phyloP scores from a whole-genome alignment of 2,888 invertebrate species.

The Achlya flavicornis region DNA sequence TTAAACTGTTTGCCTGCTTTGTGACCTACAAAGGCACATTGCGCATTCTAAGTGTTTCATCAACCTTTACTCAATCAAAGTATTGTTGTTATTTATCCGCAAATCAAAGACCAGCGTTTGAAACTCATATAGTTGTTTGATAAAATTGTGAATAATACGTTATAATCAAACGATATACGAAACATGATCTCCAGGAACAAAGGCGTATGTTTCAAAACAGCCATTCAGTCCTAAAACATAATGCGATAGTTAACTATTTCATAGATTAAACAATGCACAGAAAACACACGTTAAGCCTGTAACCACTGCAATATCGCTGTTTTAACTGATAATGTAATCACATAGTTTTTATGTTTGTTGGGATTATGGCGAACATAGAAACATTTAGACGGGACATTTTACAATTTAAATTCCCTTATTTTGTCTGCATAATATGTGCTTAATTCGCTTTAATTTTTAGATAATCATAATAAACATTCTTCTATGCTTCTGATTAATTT shows the following conservation, averaged over 20 bases:
- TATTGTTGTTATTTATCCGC: too few relatives aligned
- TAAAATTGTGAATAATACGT: not conserved
- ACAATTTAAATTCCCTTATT: too few relatives aligned
- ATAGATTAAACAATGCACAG: not conserved
- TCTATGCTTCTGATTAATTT: too few relatives aligned
- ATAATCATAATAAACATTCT: too few relatives aligned
- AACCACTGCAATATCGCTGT: not conserved
- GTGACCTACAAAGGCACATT: too few relatives aligned
- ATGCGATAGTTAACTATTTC: not conserved
- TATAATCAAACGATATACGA: not conserved
- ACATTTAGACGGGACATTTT: too few relatives aligned
- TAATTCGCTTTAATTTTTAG: too few relatives aligned
- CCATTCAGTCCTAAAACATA: not conserved
- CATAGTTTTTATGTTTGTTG: not conserved
- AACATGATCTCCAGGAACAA: not conserved
- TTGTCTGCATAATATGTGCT: too few relatives aligned
- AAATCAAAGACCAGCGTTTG: not conserved
- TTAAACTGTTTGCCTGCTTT: not conserved
- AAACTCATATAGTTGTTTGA: not conserved
- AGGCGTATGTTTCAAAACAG: slow-evolving; percentile 3
- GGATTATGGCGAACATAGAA: not conserved
- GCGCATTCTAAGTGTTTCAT: not conserved
- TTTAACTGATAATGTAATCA: not conserved
- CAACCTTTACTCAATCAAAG: not conserved
- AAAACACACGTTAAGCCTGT: not conserved